Percentiles rank a stretch among this genome's conserved stretches.
Conservation (phyloP, 2,797 vertebrate genomes). For the Leptatherina wallacei region DNA sequence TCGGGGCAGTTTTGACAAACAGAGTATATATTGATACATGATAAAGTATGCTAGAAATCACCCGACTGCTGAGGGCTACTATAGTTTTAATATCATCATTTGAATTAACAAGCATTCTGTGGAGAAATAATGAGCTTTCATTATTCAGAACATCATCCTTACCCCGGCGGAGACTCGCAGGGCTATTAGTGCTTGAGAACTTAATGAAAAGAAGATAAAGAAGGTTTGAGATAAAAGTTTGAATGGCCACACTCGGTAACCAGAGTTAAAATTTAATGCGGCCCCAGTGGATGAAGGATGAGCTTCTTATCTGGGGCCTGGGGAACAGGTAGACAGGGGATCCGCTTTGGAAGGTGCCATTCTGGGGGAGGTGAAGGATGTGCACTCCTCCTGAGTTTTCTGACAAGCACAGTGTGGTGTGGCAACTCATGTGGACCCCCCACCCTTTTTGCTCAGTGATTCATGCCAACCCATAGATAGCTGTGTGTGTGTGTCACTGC, state of each 20-base stretch:
- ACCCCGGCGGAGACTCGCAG: conserved; percentile 94
- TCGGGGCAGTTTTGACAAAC: conserved; percentile 99
- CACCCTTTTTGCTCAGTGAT: conserved; percentile 19
- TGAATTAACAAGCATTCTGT: conserved; percentile 99
- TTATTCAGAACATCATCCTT: conserved; percentile 99
- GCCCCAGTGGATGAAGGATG: conserved; percentile 89
- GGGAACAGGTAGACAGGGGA: conserved; percentile 74
- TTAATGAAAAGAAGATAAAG: conserved; percentile 99
- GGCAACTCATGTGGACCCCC: conserved; percentile 37
- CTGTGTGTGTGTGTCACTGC: conserved; percentile 12
- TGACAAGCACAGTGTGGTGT: conserved; percentile 49
- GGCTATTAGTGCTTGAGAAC: conserved; percentile 99
- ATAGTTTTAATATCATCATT: conserved; percentile 99
- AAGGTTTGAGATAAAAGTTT: conserved; percentile 99
- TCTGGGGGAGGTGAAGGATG: conserved; percentile 70
- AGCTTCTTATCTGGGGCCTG: conserved; percentile 83
- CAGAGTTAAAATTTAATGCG: conserved; percentile 99
- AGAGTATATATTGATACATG: conserved; percentile 99
- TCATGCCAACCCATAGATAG: conserved; percentile 32
- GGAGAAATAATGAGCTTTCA: conserved; percentile 99
- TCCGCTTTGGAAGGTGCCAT: conserved; percentile 72
- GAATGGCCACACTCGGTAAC: conserved; percentile 98
- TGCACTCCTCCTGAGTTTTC: conserved; percentile 47
- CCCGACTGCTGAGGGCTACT: conserved; percentile 99
- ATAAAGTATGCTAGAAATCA: conserved; percentile 99